Evolutionary conservation across 2,797 vertebrate species (phyloP).

Genomic region (Lagodon rhomboides): DNA sequence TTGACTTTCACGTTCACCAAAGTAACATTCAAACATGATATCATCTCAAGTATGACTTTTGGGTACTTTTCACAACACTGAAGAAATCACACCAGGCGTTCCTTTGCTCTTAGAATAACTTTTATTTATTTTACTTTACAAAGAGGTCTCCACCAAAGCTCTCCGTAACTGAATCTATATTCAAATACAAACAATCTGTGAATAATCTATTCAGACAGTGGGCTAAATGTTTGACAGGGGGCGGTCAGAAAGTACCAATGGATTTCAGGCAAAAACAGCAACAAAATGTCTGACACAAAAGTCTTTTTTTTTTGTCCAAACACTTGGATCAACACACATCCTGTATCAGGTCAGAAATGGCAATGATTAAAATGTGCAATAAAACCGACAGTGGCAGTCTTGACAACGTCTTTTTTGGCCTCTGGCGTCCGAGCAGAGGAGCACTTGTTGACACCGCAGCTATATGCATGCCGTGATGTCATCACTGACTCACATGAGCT

Average conservation of each 20-base stretch:
- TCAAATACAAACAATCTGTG: conserved; percentile 79
- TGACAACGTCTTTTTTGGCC: conserved; percentile 41
- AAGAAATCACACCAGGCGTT: neutral
- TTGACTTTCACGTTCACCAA: no score
- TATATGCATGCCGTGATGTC: conserved; percentile 63
- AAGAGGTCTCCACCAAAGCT: conserved; percentile 73
- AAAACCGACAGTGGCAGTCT: conserved; percentile 64
- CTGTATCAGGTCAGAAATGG: conserved; percentile 54
- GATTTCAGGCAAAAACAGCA: conserved; percentile 57
- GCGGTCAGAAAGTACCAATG: conserved; percentile 47
- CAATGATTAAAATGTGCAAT: conserved; percentile 69
- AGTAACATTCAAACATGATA: no score
- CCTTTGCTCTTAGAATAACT: conserved; percentile 78
- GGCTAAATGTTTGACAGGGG: conserved; percentile 63
- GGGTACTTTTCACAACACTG: no score
- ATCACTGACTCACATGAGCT: conserved; percentile 54
- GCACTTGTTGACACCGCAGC: conserved; percentile 50
- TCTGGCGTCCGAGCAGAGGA: conserved; percentile 38
- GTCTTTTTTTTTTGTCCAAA: conserved; percentile 35
- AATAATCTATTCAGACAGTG: conserved; percentile 62
- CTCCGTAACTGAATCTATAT: conserved; percentile 70
- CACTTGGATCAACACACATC: conserved; percentile 37
- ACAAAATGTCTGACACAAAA: conserved; percentile 46
- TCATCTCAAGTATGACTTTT: no score
- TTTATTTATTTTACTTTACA: conserved; percentile 84